Evolutionary conservation across 2,888 invertebrate species (phyloP), one percentile per base, ranked within the genome.

Genomic region (Lycophotia porphyrea): DNA sequence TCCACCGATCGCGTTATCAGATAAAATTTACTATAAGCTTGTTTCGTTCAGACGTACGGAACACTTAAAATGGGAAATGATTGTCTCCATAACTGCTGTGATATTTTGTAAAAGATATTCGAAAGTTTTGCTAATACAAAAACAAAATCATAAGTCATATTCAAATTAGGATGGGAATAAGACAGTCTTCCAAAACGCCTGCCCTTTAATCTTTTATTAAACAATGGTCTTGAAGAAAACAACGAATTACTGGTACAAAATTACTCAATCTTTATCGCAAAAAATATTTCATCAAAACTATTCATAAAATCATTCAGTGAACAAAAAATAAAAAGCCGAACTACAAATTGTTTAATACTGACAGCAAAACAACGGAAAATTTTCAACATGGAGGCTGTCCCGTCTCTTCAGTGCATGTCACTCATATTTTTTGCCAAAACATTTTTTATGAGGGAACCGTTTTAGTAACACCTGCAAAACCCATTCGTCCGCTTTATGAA

Each of bases 401-500:
- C 18, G n/a, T 44, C 71, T 31, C 34, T 18, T 74, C 13, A 31
- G 21, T 34, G 18, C 27, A 71, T 49, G 64, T 61, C 44, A 66
- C 63, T 74, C 61, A 67, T 15, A 79, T 80, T 76, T 79, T 69
- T 68, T 36, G 65, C 49, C 61, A 44, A 4, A 55, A 27, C 24
- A n/a, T 60, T 78, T 72, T 81, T 65, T 78, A 44, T 69, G 68
- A 65, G 49, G 73, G 58, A 64, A 66, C 63, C 63, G 66, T 75
- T 78, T 79, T 75, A 68, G 69, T 74, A 74, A 42, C 70, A 87
- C 78, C 76, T 76, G 74, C 39, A 70, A 72, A 82, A 74, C 77
- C 72, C 79, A 87, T 86, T 86, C 84, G 72, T 71, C 73, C 73
- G 76, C 49, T 71, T 69, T 79, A 89, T 88, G 88, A 88, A 90